A percentile compares a stretch with the other conserved stretches of the same genome.
Conservation (phyloP, 2,888 invertebrate species). For the Agonum fuliginosum region DNA sequence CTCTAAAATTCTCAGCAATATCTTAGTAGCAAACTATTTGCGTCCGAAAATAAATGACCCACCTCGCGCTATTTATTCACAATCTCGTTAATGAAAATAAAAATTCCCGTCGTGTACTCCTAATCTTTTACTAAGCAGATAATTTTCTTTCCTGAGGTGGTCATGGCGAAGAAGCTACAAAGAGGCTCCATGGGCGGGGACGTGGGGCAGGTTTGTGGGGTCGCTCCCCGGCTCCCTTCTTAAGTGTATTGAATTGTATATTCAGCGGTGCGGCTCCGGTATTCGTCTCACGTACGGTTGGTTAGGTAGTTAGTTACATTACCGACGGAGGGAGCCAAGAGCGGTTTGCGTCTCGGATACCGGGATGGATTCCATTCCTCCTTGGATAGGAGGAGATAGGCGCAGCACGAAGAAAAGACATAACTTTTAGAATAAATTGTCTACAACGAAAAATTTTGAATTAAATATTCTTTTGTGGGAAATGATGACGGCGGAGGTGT, state of each 20-base stretch:
- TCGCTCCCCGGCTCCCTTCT: slow-evolving; percentile 57
- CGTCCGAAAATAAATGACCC: slow-evolving; percentile 8
- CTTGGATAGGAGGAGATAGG: slow-evolving; percentile 3
- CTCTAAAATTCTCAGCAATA: slow-evolving; percentile 2
- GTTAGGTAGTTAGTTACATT: slow-evolving; percentile 67
- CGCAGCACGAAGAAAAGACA: slow-evolving; percentile 16
- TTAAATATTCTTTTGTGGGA: slow-evolving; percentile 27
- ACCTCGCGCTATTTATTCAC: slow-evolving; percentile 31
- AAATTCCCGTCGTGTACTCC: slow-evolving; percentile 52
- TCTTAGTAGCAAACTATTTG: not conserved
- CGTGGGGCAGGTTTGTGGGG: not conserved
- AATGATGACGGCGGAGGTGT: not conserved
- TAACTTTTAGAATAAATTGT: slow-evolving; percentile 39
- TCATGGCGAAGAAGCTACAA: slow-evolving; percentile 11
- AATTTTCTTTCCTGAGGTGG: slow-evolving; percentile 49
- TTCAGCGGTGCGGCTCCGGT: slow-evolving; percentile 60
- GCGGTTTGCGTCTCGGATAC: not conserved
- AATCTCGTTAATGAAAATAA: slow-evolving; percentile 55
- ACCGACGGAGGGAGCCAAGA: slow-evolving; percentile 62
- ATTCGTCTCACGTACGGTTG: slow-evolving; percentile 66
- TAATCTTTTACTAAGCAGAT: slow-evolving; percentile 60
- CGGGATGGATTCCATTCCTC: not conserved
- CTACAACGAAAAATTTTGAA: slow-evolving; percentile 13
- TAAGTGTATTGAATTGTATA: slow-evolving; percentile 66
- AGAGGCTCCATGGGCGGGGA: slow-evolving; percentile 10